Evolutionary conservation across 1,140 invertebrate species (phyloP).

Genomic region (Metaphire vulgaris): DNA sequence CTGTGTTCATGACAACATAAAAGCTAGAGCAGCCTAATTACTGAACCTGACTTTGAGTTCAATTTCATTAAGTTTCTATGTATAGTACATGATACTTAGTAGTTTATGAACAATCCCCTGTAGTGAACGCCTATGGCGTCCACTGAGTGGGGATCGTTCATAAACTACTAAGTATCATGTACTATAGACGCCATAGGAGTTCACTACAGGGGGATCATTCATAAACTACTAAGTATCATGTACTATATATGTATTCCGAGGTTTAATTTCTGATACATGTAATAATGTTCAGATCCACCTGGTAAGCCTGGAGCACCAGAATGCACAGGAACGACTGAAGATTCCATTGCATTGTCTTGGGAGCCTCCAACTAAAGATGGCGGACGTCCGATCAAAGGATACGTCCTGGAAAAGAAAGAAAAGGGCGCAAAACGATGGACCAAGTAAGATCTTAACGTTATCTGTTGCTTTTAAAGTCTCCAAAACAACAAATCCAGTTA

Average conservation of each 20-base stretch:
- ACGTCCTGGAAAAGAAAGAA: constrained; percentile 83
- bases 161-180: neutral
- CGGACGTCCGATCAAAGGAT: constrained; percentile 66
- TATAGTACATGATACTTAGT: too few relatives aligned
- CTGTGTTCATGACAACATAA: too few relatives aligned
- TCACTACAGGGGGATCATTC: neutral
- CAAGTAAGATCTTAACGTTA: constrained; percentile 37
- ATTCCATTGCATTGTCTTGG: constrained; percentile 90
- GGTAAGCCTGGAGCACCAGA: constrained; percentile 78
- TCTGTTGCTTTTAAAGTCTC: neutral
- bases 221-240: neutral
- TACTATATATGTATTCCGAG: neutral
- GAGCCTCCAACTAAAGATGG: constrained; percentile 86
- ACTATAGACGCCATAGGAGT: too few relatives aligned
- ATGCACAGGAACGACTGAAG: constrained; percentile 78
- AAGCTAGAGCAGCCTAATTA: too few relatives aligned
- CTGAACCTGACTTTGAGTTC: too few relatives aligned
- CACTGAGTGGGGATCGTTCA: neutral
- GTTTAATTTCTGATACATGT: neutral
- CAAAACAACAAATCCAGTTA: too few relatives aligned
- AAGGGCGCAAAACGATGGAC: constrained; percentile 58
- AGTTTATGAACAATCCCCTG: neutral
- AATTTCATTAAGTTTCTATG: too few relatives aligned
- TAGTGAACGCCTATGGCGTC: too few relatives aligned
- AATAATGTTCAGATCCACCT: constrained; percentile 62